Evolutionary conservation across 2,113 vertebrate species (phyloP).

Genomic region (Dolichallabes microphthalmus): DNA sequence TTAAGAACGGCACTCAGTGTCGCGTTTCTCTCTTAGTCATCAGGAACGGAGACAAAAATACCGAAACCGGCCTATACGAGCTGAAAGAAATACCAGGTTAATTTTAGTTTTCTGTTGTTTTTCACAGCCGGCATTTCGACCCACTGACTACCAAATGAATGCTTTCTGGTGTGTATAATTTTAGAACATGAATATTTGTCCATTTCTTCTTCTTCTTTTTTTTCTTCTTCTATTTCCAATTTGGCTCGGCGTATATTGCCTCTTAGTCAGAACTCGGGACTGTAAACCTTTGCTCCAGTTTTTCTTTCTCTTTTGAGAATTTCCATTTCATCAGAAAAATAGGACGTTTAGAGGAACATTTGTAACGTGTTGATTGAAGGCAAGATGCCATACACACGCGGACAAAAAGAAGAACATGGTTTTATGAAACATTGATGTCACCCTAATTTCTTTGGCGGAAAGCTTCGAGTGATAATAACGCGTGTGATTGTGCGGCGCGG

Average conservation of each 20-base stretch:
- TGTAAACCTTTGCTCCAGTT: background rate
- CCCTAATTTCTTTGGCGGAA: constrained; percentile 73
- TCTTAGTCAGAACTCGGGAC: background rate
- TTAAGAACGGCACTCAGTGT: background rate
- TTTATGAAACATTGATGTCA: constrained; percentile 72
- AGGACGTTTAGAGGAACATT: background rate
- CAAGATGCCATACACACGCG: constrained; percentile 45
- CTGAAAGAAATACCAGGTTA: background rate
- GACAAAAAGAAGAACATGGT: constrained; percentile 26
- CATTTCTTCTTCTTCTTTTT: background rate
- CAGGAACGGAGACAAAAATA: constrained; percentile 13
- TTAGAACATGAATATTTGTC: constrained; percentile 24
- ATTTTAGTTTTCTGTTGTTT: background rate
- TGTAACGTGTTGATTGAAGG: constrained; percentile 60
- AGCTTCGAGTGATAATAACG: constrained; percentile 75
- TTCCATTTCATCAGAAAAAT: background rate
- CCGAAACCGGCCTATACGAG: background rate
- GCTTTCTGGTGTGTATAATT: constrained; percentile 28
- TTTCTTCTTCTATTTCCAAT: constrained; percentile 37
- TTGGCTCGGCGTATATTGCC: constrained; percentile 17
- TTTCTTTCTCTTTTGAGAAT: background rate
- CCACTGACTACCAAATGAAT: background rate
- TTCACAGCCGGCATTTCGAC: background rate
- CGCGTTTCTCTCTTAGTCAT: constrained; percentile 1
- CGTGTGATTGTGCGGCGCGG: constrained; percentile 72